Evolutionary conservation across 2,888 invertebrate species (phyloP).

Genomic region (Drosophila melanosoma): DNA sequence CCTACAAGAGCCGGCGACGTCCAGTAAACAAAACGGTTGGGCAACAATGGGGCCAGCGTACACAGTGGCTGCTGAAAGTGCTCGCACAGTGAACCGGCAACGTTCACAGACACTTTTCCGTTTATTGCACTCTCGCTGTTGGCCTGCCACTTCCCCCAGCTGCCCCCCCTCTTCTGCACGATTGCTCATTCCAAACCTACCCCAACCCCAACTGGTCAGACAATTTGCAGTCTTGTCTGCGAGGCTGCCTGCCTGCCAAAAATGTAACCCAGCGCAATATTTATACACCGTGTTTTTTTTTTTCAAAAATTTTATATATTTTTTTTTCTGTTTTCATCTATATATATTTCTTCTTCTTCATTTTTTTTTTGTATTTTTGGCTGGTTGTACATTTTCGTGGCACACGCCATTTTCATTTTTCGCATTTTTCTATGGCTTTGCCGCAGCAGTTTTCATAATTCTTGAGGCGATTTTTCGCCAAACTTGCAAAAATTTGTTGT

Average conservation of each 20-base stretch:
- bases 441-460: constrained; percentile 76
- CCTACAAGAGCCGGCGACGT: constrained; percentile 24
- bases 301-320: constrained; percentile 21
- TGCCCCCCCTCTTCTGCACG: not conserved
- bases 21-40: constrained; percentile 58
- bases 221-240: constrained; percentile 74
- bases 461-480: constrained; percentile 68
- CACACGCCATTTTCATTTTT: constrained; percentile 71
- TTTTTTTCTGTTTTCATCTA: constrained; percentile 3
- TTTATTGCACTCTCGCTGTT: constrained; percentile 73
- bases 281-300: constrained; percentile 52
- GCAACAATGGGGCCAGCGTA: constrained; percentile 54
- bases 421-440: constrained; percentile 59
- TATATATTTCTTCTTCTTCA: constrained; percentile 1
- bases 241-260: constrained; percentile 72
- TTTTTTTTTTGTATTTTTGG: constrained; percentile 23
- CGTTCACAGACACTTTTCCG: constrained; percentile 67
- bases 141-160: not conserved
- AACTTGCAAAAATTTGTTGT: constrained; percentile 39
- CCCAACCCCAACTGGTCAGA: constrained; percentile 63
- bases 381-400: constrained; percentile 70
- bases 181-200: not conserved
- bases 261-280: constrained; percentile 77
- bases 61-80: constrained; percentile 62
- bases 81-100: constrained; percentile 29